These are phyloP conservation scores for Diadema setosum DNA, from an alignment of 35 echinoderm and acorn worm species.

Conservation along the genomic window DNA sequence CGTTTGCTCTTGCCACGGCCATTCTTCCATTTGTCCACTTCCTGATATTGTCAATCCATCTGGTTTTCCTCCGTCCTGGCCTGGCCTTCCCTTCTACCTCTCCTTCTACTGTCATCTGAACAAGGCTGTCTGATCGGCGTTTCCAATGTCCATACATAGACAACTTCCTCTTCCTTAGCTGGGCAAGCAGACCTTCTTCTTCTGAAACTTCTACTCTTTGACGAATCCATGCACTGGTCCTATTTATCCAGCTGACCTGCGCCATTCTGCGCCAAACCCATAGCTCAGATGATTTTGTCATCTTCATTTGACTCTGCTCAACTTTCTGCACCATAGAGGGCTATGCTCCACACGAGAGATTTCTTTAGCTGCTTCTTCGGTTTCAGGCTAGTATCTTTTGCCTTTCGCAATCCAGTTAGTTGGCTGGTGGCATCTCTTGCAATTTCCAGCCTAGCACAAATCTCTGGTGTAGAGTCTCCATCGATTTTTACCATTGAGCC, in stretches of 20 bases:
- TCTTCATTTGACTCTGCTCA: too few relatives aligned
- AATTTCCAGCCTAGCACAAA: too few relatives aligned
- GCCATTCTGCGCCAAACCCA: conserved; percentile 17
- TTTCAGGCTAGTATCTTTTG: too few relatives aligned
- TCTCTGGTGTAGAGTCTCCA: too few relatives aligned
- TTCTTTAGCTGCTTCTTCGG: too few relatives aligned
- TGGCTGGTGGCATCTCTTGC: too few relatives aligned
- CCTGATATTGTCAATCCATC: conserved; percentile 9
- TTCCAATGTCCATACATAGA: neutral
- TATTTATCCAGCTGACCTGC: conserved; percentile 1
- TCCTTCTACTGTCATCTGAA: conserved; percentile 16
- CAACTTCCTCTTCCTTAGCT: neutral
- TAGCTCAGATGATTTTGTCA: too few relatives aligned
- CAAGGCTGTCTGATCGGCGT: neutral
- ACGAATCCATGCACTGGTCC: neutral
- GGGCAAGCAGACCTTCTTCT: neutral
- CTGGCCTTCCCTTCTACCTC: conserved; percentile 25
- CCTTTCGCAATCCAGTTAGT: too few relatives aligned
- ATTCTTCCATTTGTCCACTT: neutral
- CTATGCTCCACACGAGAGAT: too few relatives aligned
- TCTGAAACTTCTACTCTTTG: neutral
- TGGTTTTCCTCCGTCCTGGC: conserved; percentile 4
- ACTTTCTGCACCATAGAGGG: too few relatives aligned
- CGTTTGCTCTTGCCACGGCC: neutral
- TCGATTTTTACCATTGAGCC: too few relatives aligned